phyloP scores from a whole-genome alignment of 2,113 vertebrate species.

The Suricata suricatta region DNA sequence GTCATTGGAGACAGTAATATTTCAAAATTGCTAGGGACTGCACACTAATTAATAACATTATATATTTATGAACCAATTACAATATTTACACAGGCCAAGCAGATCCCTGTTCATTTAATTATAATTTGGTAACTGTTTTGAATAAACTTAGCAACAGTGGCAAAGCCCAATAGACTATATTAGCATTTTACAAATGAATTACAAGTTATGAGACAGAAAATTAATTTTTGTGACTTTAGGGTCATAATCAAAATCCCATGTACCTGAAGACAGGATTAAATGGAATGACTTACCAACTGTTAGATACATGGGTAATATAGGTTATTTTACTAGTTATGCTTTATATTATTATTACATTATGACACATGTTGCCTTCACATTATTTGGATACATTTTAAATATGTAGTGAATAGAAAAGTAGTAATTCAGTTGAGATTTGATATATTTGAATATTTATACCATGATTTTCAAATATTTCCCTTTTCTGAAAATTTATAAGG shows the following conservation, averaged over 20 bases:
- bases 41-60: slow-evolving; percentile 77
- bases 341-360: neutral
- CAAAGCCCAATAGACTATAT: slow-evolving; percentile 63
- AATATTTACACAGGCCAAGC: slow-evolving; percentile 75
- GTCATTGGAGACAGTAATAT: slow-evolving; percentile 43
- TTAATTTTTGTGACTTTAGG: neutral
- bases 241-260: slow-evolving; percentile 27
- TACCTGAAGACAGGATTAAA: neutral
- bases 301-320: neutral
- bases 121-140: slow-evolving; percentile 70
- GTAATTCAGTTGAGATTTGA: neutral
- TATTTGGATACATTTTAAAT: slow-evolving; percentile 2
- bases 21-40: slow-evolving; percentile 58
- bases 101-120: slow-evolving; percentile 72
- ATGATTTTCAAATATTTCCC: neutral
- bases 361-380: neutral
- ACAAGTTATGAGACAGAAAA: neutral
- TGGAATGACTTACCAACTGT: neutral
- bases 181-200: slow-evolving; percentile 72
- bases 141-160: slow-evolving; percentile 63
- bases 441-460: neutral
- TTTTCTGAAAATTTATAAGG: neutral
- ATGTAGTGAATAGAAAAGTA: neutral
- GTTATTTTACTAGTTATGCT: neutral
- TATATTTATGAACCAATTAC: slow-evolving; percentile 78